Evolutionary conservation across 2,113 vertebrate species (phyloP), one percentile per base, ranked within the genome.

Genomic region (Dipodomys merriami): DNA sequence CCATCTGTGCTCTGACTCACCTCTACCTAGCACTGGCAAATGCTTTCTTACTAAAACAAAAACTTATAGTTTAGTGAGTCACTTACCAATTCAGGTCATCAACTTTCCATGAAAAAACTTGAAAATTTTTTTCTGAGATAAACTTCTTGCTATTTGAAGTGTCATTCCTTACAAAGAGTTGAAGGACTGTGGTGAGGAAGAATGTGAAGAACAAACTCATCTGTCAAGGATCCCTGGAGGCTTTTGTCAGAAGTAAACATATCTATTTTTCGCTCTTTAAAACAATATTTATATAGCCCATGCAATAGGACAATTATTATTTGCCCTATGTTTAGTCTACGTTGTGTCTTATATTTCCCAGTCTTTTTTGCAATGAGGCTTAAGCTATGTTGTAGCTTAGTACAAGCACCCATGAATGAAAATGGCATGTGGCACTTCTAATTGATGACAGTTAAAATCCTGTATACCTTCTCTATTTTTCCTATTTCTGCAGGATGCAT

Each of bases 151-250:
- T 92, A 94, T 53, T 76, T 91, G 80, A 96, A 96, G 83, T 96
- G 73, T 91, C 84, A 95, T 95, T 94, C 68, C 88, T 23, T 92
- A 65, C 88, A 96, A 88, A 94, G 91, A 95, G n/a, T 88, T 33
- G 60, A 96, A 96, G 92, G 82, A 89, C 65, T 97, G 4, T 60
- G 94, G 90, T 96, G 83, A 96, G 91, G 96, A 94, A 95, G 73
- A 95, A 93, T 81, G 92, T 88, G 25, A 96, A 97, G 95, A 95
- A 97, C 95, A 95, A 94, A 93, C 94, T 97, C 91, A 92, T 96
- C 96, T 96, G 95, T 97, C 67, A 91, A 97, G 92, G 87, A 96
- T 86, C 93, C 95, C 68, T 95, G 90, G 30, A 93, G 53, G 62
- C 83, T 87, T 74, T 95, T 97, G 96, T 88, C 90, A 95, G 83